Percentiles rank a stretch among this genome's conserved stretches.
phyloP scores from a whole-genome alignment of 2,888 invertebrate genomes.

The Ctena decussata region DNA sequence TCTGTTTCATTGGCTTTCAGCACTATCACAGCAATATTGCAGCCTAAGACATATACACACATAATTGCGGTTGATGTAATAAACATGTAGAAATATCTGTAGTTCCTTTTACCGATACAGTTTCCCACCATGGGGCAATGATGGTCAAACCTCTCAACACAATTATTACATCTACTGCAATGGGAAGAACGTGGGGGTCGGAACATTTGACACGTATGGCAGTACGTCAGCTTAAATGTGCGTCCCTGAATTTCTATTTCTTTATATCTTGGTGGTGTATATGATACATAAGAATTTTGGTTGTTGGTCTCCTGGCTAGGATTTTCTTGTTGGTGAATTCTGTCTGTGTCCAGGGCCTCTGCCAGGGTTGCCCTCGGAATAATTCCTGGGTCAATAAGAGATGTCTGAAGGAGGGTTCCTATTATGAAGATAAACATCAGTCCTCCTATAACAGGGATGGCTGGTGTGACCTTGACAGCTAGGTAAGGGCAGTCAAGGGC shows the following conservation, averaged over 20 bases:
- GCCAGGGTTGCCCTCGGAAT: slow-evolving; percentile 61
- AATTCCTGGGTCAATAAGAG: slow-evolving; percentile 64
- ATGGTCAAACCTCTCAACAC: slow-evolving; percentile 65
- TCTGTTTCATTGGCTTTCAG: slow-evolving; percentile 51
- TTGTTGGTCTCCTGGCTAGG: slow-evolving; percentile 42
- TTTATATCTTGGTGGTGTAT: slow-evolving; percentile 51
- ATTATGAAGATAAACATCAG: slow-evolving; percentile 57
- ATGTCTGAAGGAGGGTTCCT: slow-evolving; percentile 52
- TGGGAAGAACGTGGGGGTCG: slow-evolving; percentile 63
- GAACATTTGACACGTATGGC: slow-evolving; percentile 63
- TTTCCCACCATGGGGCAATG: slow-evolving; percentile 68
- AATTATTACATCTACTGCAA: slow-evolving; percentile 65
- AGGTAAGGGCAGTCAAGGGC: slow-evolving; percentile 62
- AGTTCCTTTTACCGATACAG: slow-evolving; percentile 63
- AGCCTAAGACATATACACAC: slow-evolving; percentile 59
- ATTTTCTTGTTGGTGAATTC: slow-evolving; percentile 47
- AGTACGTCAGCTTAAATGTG: slow-evolving; percentile 57
- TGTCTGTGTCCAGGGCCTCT: slow-evolving; percentile 65
- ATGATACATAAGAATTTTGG: slow-evolving; percentile 28
- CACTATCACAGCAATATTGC: slow-evolving; percentile 62
- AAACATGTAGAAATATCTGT: slow-evolving; percentile 63
- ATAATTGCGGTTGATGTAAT: slow-evolving; percentile 57
- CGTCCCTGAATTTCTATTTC: slow-evolving; percentile 59
- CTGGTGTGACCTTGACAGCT: slow-evolving; percentile 57
- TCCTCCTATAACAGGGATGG: slow-evolving; percentile 62